phyloP scores from a whole-genome alignment of 1,140 invertebrate genomes.

The Drosophila elegans region DNA sequence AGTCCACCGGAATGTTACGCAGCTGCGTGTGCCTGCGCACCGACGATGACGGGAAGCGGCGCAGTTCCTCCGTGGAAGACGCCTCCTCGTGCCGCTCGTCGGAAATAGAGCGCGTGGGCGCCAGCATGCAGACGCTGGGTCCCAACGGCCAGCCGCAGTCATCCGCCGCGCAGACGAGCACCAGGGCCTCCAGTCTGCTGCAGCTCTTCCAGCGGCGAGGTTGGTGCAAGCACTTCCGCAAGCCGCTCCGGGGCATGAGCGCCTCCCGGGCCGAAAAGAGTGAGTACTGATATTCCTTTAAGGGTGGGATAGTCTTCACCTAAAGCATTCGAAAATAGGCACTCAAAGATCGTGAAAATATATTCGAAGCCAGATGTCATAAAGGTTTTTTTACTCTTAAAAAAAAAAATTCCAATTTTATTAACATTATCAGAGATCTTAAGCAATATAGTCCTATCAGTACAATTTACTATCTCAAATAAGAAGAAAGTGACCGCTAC shows the following conservation, averaged over 20 bases:
- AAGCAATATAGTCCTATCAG: no score
- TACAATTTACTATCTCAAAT: no score
- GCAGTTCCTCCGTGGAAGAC: slow-evolving; percentile 85
- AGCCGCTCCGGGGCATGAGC: slow-evolving; percentile 87
- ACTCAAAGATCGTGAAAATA: no score
- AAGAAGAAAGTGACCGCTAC: no score
- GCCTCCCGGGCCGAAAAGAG: slow-evolving; percentile 90
- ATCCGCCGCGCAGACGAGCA: slow-evolving; percentile 51
- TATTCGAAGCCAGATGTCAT: no score
- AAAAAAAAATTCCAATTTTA: no score
- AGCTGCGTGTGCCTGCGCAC: slow-evolving; percentile 81
- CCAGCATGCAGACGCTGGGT: slow-evolving; percentile 63
- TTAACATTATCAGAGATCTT: no score
- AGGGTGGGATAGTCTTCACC: neutral
- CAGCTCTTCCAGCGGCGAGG: slow-evolving; percentile 85
- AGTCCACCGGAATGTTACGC: slow-evolving; percentile 67
- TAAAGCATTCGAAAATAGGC: no score
- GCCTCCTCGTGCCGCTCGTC: slow-evolving; percentile 87
- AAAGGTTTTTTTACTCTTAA: no score
- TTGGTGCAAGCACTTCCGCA: slow-evolving; percentile 86
- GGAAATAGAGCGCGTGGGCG: slow-evolving; percentile 85
- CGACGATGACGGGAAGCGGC: slow-evolving; percentile 72
- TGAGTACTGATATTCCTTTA: slow-evolving; percentile 85
- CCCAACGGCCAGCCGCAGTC: slow-evolving; percentile 56
- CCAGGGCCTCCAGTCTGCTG: slow-evolving; percentile 83